Percentiles rank a stretch among this genome's conserved stretches.
Conservation (phyloP, 2,113 vertebrate species). For the Corvus hawaiiensis region DNA sequence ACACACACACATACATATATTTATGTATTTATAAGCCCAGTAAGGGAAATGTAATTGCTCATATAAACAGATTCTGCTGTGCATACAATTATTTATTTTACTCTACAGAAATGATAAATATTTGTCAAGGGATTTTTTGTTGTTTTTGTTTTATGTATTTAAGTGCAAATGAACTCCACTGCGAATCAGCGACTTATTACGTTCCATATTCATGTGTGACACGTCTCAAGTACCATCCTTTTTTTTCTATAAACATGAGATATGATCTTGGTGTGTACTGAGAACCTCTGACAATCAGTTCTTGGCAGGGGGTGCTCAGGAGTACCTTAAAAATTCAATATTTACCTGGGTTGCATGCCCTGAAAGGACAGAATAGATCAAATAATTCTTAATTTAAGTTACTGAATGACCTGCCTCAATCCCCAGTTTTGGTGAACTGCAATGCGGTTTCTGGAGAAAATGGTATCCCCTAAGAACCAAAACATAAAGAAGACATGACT, state of each 20-base stretch:
- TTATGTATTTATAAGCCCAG: not conserved
- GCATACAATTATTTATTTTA: not conserved
- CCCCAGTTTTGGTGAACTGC: not conserved
- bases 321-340: not conserved
- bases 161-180: not conserved
- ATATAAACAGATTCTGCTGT: not conserved
- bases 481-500: not conserved
- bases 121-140: not conserved
- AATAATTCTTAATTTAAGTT: not conserved
- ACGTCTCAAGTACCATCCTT: not conserved
- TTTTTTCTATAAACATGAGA: not conserved
- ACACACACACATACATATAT: not conserved
- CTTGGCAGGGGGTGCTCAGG: not conserved
- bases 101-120: not conserved
- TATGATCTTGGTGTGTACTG: not conserved
- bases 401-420: not conserved
- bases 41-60: conserved; percentile 19
- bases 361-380: not conserved
- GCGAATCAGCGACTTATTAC: not conserved
- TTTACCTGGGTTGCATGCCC: not conserved
- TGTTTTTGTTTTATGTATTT: not conserved
- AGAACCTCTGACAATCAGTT: not conserved
- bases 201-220: not conserved
- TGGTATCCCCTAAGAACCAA: not conserved
- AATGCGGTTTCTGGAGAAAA: not conserved